A percentile compares a stretch with the other conserved stretches of the same genome.
Evolutionary conservation across 2,888 invertebrate species (phyloP).

Genomic region (Ormyrus rosae): DNA sequence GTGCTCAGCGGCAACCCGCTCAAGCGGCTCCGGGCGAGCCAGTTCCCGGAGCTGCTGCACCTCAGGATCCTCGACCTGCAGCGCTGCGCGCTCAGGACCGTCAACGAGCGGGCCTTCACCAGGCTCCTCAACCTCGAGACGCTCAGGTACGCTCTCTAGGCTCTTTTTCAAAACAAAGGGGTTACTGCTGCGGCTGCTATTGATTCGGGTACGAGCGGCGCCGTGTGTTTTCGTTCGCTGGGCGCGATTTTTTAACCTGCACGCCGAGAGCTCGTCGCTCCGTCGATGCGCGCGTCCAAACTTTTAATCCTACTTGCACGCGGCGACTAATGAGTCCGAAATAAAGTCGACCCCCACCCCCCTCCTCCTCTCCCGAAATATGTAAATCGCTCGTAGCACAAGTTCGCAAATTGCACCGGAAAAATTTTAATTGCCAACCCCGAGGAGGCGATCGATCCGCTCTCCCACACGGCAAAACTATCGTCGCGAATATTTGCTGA

Average conservation of each 20-base stretch:
- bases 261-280: too few relatives aligned
- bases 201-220: too few relatives aligned
- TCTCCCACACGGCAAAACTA: too few relatives aligned
- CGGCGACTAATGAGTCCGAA: background rate
- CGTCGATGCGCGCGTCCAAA: background rate
- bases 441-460: too few relatives aligned
- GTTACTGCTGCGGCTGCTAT: background rate
- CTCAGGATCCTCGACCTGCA: constrained; percentile 88
- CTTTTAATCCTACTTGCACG: background rate
- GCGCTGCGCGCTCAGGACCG: constrained; percentile 85
- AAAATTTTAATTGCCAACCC: too few relatives aligned
- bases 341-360: background rate
- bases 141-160: constrained; percentile 15
- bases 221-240: too few relatives aligned
- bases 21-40: constrained; percentile 83
- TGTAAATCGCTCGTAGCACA: background rate
- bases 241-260: too few relatives aligned
- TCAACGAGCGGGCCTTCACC: constrained; percentile 87
- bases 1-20: constrained; percentile 90
- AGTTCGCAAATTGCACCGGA: background rate
- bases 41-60: constrained; percentile 89
- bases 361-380: background rate
- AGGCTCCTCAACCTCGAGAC: constrained; percentile 85
- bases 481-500: too few relatives aligned
- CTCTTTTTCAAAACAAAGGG: background rate